Conservation (phyloP, 2,888 invertebrate species). For the Trilocha varians region DNA sequence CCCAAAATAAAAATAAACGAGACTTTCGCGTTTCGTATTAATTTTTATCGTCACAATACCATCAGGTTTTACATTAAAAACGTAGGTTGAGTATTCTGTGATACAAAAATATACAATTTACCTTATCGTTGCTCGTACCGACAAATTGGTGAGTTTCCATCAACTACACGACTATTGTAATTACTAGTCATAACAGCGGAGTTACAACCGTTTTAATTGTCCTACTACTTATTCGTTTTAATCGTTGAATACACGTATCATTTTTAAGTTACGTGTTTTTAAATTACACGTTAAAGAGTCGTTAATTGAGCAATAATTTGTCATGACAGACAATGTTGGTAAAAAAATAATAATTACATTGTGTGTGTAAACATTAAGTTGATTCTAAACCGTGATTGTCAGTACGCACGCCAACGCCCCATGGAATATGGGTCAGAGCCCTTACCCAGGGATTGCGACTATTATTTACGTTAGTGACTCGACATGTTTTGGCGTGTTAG, state of each 20-base stretch:
- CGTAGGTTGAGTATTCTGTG: constrained; percentile 27
- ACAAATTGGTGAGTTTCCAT: constrained; percentile 15
- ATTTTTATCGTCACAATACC: constrained; percentile 52
- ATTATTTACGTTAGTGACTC: constrained; percentile 40
- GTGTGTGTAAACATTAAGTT: constrained; percentile 56
- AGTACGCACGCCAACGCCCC: constrained; percentile 42
- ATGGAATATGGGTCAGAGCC: constrained; percentile 34
- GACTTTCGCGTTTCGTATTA: constrained; percentile 62
- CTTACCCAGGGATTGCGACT: constrained; percentile 31
- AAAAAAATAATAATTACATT: constrained; percentile 43
- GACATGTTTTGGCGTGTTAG: constrained; percentile 32
- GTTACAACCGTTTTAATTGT: constrained; percentile 1
- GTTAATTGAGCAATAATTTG: constrained; percentile 46
- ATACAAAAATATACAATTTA: constrained; percentile 25
- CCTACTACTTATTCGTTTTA: not conserved
- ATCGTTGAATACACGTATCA: constrained; percentile 1
- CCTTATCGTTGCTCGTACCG: constrained; percentile 21
- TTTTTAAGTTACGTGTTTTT: constrained; percentile 2
- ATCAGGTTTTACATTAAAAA: constrained; percentile 37
- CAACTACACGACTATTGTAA: constrained; percentile 1
- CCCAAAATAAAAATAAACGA: constrained; percentile 67
- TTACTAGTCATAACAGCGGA: not conserved
- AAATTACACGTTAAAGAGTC: constrained; percentile 10
- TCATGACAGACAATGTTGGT: constrained; percentile 36
- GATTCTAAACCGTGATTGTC: constrained; percentile 49